These are phyloP conservation scores for Sciurus niger DNA, from an alignment of 2,113 vertebrate genomes.

Conservation along the genomic window DNA sequence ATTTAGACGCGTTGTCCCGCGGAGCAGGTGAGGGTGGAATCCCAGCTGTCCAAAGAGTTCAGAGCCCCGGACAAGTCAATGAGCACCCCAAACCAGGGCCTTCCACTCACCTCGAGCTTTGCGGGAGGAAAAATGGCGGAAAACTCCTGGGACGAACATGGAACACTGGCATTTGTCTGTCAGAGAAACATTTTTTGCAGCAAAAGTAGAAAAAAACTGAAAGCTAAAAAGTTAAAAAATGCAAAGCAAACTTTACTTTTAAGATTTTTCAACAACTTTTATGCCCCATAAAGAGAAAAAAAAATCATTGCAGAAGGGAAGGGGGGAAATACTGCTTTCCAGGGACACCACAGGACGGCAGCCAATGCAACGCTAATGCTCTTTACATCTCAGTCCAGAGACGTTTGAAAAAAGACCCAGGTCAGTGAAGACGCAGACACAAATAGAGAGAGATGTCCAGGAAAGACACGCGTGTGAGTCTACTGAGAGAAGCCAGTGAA, in stretches of 20 bases:
- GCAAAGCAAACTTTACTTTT: background rate
- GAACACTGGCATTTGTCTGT: background rate
- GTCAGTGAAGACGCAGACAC: rapidly evolving
- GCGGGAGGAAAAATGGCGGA: background rate
- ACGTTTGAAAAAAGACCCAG: background rate
- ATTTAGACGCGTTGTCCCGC: background rate
- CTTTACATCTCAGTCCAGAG: rapidly evolving
- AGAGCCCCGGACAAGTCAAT: rapidly evolving
- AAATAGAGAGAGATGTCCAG: rapidly evolving
- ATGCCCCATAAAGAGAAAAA: background rate
- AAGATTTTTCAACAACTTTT: background rate
- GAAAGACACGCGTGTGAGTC: rapidly evolving
- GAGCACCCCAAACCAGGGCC: rapidly evolving
- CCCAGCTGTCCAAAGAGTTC: background rate
- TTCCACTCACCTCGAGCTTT: background rate
- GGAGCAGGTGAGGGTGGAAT: background rate
- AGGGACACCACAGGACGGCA: rapidly evolving
- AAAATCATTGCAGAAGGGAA: background rate
- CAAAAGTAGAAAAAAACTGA: background rate
- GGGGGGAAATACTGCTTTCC: background rate
- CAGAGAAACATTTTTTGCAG: background rate
- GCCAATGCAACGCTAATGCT: too few relatives aligned
- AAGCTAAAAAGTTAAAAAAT: conserved; percentile 1
- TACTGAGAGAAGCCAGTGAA: rapidly evolving
- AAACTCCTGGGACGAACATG: background rate